Evolutionary conservation across 2,888 invertebrate species (phyloP), one percentile per base, ranked within the genome.

Genomic region (Elgonia sp.): DNA sequence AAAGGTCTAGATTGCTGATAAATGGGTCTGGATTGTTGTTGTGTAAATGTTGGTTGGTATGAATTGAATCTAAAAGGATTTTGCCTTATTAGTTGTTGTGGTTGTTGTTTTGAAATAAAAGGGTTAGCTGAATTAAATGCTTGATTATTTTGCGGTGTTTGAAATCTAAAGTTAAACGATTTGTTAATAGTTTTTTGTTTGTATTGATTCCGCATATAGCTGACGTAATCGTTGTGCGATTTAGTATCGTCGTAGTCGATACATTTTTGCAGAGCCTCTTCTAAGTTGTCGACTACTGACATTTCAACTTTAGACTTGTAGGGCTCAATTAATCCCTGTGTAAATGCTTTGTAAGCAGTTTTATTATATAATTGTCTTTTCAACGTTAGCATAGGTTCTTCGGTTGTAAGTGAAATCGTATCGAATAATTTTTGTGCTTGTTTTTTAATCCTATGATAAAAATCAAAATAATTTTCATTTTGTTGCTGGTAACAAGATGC

Each of bases 191-290:
- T 4, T 37, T 70, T 70, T 14, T 50, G 20, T 60, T 75, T 75
- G 18, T 40, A 42, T n/a, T 60, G 60, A 14, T 75, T 60, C 60
- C 60, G 10, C 60, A 75, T 75, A 46, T 9, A 75, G 29, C 60
- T 73, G 9, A 69, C 16, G 29, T 73, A 73, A 8, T 40, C 40
- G 16, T 55, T 40, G 10, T 75, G 75, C 2, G 75, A 42, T 39
- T 75, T 75, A 4, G 14, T 75, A 18, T 75, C 75, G n/a, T 75
- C 75, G 29, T 60, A 60, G 29, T 75, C 42, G 21, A 75, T 75
- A 9, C 75, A 75, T 60, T 75, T 75, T 42, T 75, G 75, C 39
- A 75, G 60, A 0, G 21, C 75, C 39, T 75, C 60, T 60, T 75
- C 75, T 46, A 75, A 75, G 20, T 18, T 60, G 16, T 40, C 21